A percentile compares a stretch with the other conserved stretches of the same genome.
Conservation (phyloP, 1,140 invertebrate species). For the Thaumatotibia leucotreta region DNA sequence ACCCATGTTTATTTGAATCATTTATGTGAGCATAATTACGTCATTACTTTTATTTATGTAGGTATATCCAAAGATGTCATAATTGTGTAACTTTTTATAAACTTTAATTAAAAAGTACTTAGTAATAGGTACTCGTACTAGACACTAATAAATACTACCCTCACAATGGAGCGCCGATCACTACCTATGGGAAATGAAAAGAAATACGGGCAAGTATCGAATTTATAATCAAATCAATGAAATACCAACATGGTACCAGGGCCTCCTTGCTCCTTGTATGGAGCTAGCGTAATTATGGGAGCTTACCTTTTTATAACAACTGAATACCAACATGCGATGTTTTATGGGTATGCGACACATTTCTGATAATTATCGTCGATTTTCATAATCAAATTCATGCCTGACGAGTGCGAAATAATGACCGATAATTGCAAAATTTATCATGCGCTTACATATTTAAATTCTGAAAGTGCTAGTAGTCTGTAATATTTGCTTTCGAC, state of each 20-base stretch:
- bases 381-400: neutral
- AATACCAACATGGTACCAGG: conserved; percentile 36
- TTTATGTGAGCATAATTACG: too few relatives aligned
- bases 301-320: conserved; percentile 38
- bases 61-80: too few relatives aligned
- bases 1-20: too few relatives aligned
- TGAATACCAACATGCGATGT: conserved; percentile 28
- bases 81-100: too few relatives aligned
- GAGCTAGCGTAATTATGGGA: conserved; percentile 48
- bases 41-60: too few relatives aligned
- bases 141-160: neutral
- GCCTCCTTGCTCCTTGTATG: conserved; percentile 31
- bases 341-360: neutral
- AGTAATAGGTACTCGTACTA: too few relatives aligned
- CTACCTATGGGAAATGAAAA: conserved; percentile 29
- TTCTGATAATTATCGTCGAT: neutral
- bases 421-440: neutral
- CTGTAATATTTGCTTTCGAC: too few relatives aligned
- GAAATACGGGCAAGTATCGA: conserved; percentile 28
- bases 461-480: too few relatives aligned
- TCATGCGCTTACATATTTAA: too few relatives aligned
- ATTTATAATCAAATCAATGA: conserved; percentile 55
- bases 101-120: too few relatives aligned
- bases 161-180: conserved; percentile 31
- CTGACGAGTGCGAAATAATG: conserved; percentile 2